Evolutionary conservation across 2,797 vertebrate species (phyloP), one percentile per base, ranked within the genome.

Genomic region (Danio choprae): DNA sequence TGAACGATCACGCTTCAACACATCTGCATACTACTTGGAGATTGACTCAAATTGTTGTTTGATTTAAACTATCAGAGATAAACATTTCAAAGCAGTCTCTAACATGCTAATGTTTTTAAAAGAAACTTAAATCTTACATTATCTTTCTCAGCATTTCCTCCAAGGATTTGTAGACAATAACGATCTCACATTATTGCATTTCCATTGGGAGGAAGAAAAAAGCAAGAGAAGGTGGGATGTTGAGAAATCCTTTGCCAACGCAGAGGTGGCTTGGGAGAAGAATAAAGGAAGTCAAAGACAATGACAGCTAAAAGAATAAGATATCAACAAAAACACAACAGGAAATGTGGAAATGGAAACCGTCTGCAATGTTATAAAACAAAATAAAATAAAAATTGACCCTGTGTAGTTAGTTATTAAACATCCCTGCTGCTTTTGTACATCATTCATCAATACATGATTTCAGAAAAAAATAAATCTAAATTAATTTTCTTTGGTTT

Each of bases 11-110:
- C 7, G 58, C 58, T 79, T 72, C 20, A 38, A 11, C 15, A 44
- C 60, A 63, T 79, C 68, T 79, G 22, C 68, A 79, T 63, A 63
- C 68, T 63, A 64, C 63, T 77, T 71, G 18, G 38, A 71, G 41
- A 50, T 60, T 40, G 1, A n/a, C 16, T 71, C 15, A 11, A 60
- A 58, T n/a, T 46, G 10, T 12, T 9, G 10, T 78, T 36, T 51
- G 40, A 29, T 40, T 58, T 15, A 58, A 16, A 36, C 29, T 7
- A 43, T 6, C 7, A 44, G 18, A 65, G 15, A 56, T 46, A 40
- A 69, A 69, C 22, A 36, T 7, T 68, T 44, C 12, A 48, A 59
- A 7, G 18, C 7, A 69, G 22, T 1, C 4, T 55, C 29, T 41
- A 55, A 12, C 68, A 55, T 16, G 15, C 36, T 63, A 10, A 29